Evolutionary conservation across 1,140 invertebrate species (phyloP).

Genomic region (Orchesella cincta): DNA sequence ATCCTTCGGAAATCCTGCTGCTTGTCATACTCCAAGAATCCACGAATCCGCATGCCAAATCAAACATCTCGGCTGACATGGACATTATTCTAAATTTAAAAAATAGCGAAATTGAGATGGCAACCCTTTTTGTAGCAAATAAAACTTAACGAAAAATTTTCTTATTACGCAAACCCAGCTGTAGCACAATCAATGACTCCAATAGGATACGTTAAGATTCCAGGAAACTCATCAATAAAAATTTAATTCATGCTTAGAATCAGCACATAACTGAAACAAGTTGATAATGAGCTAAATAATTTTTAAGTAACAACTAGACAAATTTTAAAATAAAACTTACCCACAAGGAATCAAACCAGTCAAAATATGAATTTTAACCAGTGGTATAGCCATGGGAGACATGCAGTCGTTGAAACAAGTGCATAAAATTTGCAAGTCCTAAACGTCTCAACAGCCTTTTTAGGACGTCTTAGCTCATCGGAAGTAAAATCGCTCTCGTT

Average conservation of each 20-base stretch:
- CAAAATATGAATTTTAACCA: slow-evolving; percentile 23
- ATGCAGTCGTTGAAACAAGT: slow-evolving; percentile 22
- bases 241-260: slow-evolving; percentile 24
- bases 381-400: slow-evolving; percentile 29
- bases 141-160: too few species aligned
- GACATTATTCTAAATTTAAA: neutral
- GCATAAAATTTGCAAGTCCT: slow-evolving; percentile 9
- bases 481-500: slow-evolving; percentile 21
- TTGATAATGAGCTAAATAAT: too few species aligned
- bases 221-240: slow-evolving; percentile 33
- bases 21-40: slow-evolving; percentile 33
- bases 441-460: slow-evolving; percentile 9
- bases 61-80: slow-evolving; percentile 25
- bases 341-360: slow-evolving; percentile 30
- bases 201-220: slow-evolving; percentile 29
- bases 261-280: too few species aligned
- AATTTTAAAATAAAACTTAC: slow-evolving; percentile 24
- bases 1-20: slow-evolving; percentile 21
- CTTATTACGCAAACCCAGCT: neutral
- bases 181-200: slow-evolving; percentile 7
- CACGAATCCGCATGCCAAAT: slow-evolving; percentile 23
- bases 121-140: too few species aligned
- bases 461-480: neutral
- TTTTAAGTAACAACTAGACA: neutral
- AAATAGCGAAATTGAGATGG: too few species aligned